These are phyloP conservation scores for Oryctes rhinoceros DNA, from an alignment of 1,140 invertebrate genomes.

Conservation along the genomic window DNA sequence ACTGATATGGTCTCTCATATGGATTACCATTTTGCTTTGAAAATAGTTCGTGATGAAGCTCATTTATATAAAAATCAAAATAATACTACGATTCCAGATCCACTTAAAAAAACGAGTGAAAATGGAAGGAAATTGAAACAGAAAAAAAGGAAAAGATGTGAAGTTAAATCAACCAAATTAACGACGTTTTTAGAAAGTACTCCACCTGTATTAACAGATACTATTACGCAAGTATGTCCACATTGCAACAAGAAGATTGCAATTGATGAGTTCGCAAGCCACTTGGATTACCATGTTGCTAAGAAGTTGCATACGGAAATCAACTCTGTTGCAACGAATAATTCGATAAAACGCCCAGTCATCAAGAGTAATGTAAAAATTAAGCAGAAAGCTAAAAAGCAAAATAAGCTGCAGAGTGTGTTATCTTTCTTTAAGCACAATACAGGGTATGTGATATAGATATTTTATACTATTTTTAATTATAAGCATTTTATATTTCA, in stretches of 20 bases:
- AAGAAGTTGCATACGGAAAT: conserved; percentile 69
- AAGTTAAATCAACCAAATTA: conserved; percentile 30
- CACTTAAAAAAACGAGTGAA: not conserved
- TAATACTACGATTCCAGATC: conserved; percentile 41
- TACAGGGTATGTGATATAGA: not conserved
- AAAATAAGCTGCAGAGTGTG: conserved; percentile 35
- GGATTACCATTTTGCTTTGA: conserved; percentile 70
- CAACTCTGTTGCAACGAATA: conserved; percentile 48
- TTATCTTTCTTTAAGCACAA: conserved; percentile 40
- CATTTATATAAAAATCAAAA: conserved; percentile 50
- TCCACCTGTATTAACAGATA: conserved; percentile 49
- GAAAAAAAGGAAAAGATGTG: conserved; percentile 43
- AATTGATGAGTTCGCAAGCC: conserved; percentile 67
- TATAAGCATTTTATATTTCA: not conserved
- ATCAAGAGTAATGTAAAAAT: not conserved
- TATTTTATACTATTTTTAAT: not conserved
- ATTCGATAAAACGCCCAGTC: not conserved
- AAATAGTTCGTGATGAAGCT: conserved; percentile 66
- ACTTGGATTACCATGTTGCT: conserved; percentile 77
- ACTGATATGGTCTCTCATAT: conserved; percentile 64
- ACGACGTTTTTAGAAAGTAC: conserved; percentile 45
- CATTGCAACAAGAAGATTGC: conserved; percentile 71
- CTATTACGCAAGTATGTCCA: conserved; percentile 64
- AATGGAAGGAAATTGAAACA: conserved; percentile 43
- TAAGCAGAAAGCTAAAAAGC: conserved; percentile 17